These are phyloP conservation scores for Iphiclides podalirius DNA, from an alignment of 2,888 invertebrate species.

Conservation along the genomic window DNA sequence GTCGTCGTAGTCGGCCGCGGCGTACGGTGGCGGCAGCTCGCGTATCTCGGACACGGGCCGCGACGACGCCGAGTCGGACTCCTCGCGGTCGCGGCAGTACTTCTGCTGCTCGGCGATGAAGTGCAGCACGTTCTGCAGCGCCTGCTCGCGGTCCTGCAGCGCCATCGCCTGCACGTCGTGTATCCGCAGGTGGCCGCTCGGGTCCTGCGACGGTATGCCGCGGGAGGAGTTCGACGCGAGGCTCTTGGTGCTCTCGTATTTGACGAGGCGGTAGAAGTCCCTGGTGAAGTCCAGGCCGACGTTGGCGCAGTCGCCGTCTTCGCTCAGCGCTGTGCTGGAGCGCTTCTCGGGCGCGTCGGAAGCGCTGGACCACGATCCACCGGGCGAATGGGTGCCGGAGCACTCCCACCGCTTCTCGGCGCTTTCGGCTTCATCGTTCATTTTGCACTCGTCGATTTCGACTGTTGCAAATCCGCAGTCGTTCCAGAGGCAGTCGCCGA, in stretches of 20 bases:
- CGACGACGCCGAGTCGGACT: constrained; percentile 78
- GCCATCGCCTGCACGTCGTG: constrained; percentile 72
- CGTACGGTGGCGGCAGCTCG: constrained; percentile 76
- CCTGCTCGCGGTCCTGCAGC: constrained; percentile 83
- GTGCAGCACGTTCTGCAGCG: constrained; percentile 85
- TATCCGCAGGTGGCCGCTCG: constrained; percentile 63
- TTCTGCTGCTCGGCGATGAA: constrained; percentile 89
- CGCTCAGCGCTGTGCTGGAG: constrained; percentile 84
- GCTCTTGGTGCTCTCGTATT: constrained; percentile 90
- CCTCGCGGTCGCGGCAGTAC: constrained; percentile 82
- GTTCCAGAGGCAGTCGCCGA: constrained; percentile 87
- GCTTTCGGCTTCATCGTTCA: constrained; percentile 66
- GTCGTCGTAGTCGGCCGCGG: constrained; percentile 70
- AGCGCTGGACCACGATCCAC: constrained; percentile 81
- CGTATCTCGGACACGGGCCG: constrained; percentile 79
- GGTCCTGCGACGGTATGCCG: constrained; percentile 80
- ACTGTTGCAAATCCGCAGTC: constrained; percentile 85
- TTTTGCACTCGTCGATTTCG: constrained; percentile 83
- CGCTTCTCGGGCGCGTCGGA: constrained; percentile 83
- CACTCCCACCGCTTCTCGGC: constrained; percentile 84
- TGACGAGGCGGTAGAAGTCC: constrained; percentile 89
- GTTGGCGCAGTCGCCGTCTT: constrained; percentile 84
- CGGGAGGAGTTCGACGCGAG: constrained; percentile 87
- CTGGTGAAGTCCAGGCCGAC: constrained; percentile 88
- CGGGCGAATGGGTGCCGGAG: constrained; percentile 77